These are phyloP conservation scores for Spodoptera litura DNA, from an alignment of 1,140 invertebrate species.

Conservation along the genomic window DNA sequence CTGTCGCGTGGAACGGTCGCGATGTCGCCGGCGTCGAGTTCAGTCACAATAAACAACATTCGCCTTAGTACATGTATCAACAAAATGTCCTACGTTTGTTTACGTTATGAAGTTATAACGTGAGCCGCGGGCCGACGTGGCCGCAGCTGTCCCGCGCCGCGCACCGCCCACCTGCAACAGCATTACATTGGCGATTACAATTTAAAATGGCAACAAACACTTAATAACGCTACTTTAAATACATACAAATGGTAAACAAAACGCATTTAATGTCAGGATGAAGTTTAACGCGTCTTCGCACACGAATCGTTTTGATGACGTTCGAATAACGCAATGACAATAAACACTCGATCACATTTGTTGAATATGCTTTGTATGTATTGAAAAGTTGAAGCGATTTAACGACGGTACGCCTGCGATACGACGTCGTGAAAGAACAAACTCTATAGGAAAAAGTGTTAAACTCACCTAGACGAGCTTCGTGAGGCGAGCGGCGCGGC, in stretches of 20 bases:
- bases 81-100: constrained; percentile 81
- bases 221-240: background rate
- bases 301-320: too few species aligned
- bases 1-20: constrained; percentile 37
- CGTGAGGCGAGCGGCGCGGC: constrained; percentile 25
- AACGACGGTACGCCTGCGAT: too few species aligned
- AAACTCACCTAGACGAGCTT: constrained; percentile 50
- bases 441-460: too few species aligned
- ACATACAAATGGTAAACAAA: background rate
- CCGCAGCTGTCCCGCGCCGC: constrained; percentile 42
- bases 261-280: too few species aligned
- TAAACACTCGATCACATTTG: too few species aligned
- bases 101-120: constrained; percentile 57
- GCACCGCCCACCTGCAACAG: constrained; percentile 44
- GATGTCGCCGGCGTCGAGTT: constrained; percentile 59
- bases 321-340: too few species aligned
- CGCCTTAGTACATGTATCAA: constrained; percentile 81
- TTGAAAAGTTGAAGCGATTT: too few species aligned
- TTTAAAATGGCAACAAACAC: constrained; percentile 5
- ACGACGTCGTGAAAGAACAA: too few species aligned
- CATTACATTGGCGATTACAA: constrained; percentile 5
- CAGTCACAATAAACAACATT: constrained; percentile 76
- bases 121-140: constrained; percentile 30
- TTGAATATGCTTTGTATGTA: too few species aligned
- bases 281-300: too few species aligned